phyloP scores from a whole-genome alignment of 2,888 invertebrate genomes.

The Phragmatobia fuliginosa region DNA sequence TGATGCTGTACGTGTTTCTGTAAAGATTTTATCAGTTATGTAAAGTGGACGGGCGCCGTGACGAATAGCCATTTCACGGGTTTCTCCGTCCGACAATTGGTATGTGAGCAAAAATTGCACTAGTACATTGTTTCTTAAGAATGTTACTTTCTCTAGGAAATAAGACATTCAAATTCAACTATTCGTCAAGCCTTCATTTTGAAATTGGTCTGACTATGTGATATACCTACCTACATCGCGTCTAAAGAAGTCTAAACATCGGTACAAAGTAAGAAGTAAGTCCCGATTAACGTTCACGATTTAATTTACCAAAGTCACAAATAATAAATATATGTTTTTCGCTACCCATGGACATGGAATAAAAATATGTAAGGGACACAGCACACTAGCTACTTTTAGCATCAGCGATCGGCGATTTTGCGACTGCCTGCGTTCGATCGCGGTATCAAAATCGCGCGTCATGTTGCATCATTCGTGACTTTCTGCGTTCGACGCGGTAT shows the following conservation, averaged over 20 bases:
- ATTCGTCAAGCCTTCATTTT: neutral
- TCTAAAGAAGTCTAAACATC: neutral
- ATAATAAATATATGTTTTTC: slow-evolving; percentile 6
- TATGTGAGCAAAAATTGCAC: slow-evolving; percentile 14
- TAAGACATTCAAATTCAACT: slow-evolving; percentile 1
- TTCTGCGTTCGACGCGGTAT: too few species aligned
- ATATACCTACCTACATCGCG: neutral
- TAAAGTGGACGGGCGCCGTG: slow-evolving; percentile 49
- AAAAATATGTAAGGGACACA: too few species aligned
- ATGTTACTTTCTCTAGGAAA: slow-evolving; percentile 11
- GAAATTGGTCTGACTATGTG: neutral
- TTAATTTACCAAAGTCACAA: neutral
- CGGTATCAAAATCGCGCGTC: too few species aligned
- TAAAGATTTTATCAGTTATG: slow-evolving; percentile 38
- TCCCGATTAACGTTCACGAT: neutral
- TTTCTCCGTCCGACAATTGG: slow-evolving; percentile 60
- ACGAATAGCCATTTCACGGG: slow-evolving; percentile 69
- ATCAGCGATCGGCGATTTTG: too few species aligned
- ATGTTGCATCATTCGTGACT: too few species aligned
- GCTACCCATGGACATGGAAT: too few species aligned
- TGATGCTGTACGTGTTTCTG: slow-evolving; percentile 19
- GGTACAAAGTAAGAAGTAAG: too few species aligned
- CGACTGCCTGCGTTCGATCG: too few species aligned
- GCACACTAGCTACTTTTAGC: too few species aligned
- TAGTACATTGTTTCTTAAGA: slow-evolving; percentile 11